phyloP scores from a whole-genome alignment of 2,797 vertebrate genomes.

The Limosa lapponica region DNA sequence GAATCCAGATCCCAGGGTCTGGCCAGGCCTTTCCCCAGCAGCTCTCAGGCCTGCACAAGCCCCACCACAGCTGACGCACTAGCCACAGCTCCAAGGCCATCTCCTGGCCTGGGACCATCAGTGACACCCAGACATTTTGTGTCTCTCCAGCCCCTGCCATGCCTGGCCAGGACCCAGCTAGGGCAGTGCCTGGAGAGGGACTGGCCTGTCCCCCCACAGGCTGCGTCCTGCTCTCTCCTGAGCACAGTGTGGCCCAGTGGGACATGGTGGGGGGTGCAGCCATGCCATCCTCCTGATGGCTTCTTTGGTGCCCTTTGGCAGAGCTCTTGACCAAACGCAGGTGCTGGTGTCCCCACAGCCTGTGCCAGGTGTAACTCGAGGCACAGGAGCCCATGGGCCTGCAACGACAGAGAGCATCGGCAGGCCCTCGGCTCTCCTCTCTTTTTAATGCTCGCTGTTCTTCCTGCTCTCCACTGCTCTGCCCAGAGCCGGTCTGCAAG shows the following conservation, averaged over 20 bases:
- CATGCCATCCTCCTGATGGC: background rate
- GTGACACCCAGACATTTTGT: background rate
- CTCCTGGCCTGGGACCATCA: background rate
- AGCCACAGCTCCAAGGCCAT: background rate
- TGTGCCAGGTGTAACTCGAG: accelerated
- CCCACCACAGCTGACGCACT: background rate
- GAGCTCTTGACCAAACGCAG: background rate
- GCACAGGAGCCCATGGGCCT: too few species aligned
- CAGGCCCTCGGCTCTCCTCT: background rate
- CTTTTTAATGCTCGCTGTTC: background rate
- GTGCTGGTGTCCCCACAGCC: background rate
- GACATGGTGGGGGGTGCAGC: background rate
- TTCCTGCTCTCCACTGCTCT: background rate
- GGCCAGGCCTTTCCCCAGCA: too few species aligned
- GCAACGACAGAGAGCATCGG: accelerated
- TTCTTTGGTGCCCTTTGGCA: background rate
- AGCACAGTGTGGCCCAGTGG: background rate
- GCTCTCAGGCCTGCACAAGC: background rate
- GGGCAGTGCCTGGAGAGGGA: background rate
- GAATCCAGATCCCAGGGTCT: too few species aligned
- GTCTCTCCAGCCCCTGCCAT: background rate
- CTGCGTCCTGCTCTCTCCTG: background rate
- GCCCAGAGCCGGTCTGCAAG: background rate
- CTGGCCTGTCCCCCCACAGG: too few species aligned
- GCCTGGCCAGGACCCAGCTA: background rate